Percentiles rank a stretch among this genome's conserved stretches.
phyloP scores from a whole-genome alignment of 37 sponge, comb jelly and placozoan species.

The Halisarca cf. caerulea region DNA sequence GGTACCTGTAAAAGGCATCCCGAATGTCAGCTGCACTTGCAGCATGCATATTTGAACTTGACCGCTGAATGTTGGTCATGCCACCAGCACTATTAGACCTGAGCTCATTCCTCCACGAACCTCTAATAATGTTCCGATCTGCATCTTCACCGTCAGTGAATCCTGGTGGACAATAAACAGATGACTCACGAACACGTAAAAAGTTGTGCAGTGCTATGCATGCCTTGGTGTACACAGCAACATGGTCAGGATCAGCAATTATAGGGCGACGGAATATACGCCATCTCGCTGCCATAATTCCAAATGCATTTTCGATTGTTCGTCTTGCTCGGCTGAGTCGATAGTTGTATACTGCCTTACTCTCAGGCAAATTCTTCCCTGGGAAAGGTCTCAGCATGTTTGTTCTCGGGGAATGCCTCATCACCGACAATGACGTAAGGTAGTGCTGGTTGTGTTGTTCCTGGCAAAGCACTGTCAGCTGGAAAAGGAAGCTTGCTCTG shows the following conservation, averaged over 20 bases:
- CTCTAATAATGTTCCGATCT: no score
- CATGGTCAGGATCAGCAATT: not conserved
- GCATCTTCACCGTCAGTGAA: no score
- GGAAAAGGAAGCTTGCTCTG: not conserved
- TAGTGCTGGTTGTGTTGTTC: not conserved
- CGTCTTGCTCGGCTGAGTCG: not conserved
- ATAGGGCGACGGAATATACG: not conserved
- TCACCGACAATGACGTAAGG: not conserved
- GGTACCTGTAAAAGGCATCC: no score
- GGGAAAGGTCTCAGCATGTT: not conserved
- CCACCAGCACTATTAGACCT: no score
- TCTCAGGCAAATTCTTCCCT: not conserved
- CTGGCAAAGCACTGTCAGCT: not conserved
- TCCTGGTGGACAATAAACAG: no score
- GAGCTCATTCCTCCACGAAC: no score
- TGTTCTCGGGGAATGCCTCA: not conserved
- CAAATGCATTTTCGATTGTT: no score
- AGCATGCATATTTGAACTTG: no score
- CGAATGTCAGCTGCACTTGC: no score
- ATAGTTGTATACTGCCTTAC: not conserved
- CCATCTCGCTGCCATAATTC: not conserved
- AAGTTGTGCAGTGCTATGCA: not conserved
- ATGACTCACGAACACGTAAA: not conserved
- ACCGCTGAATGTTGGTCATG: no score
- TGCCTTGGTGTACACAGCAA: not conserved